phyloP scores from a whole-genome alignment of 2,888 invertebrate genomes.

The Cancer borealis region DNA sequence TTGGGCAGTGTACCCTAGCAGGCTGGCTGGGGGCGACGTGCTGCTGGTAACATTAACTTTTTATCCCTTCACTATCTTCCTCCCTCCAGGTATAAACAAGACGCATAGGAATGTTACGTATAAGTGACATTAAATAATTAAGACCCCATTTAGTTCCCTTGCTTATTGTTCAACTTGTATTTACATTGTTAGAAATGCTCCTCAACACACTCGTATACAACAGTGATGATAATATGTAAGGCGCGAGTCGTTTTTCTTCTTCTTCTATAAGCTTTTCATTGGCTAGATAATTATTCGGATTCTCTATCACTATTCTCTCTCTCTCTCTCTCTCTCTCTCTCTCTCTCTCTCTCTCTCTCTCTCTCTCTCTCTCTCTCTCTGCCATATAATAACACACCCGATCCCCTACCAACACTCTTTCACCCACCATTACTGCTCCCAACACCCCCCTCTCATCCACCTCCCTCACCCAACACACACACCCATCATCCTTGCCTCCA shows the following conservation, averaged over 20 bases:
- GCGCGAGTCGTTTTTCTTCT: too few species aligned
- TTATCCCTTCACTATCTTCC: not conserved
- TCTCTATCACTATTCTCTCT: too few species aligned
- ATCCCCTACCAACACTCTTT: not conserved
- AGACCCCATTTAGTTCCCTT: not conserved
- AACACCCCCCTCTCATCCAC: not conserved
- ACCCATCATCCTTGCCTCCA: not conserved
- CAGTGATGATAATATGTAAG: too few species aligned
- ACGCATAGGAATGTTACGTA: not conserved
- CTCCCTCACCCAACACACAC: not conserved
- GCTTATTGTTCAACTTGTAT: too few species aligned
- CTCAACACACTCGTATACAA: too few species aligned
- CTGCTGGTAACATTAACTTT: not conserved
- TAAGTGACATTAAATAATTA: not conserved
- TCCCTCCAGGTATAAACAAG: not conserved
- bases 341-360: not conserved
- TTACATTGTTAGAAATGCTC: too few species aligned
- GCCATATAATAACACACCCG: not conserved
- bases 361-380: constrained; percentile 2
- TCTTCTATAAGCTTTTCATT: too few species aligned
- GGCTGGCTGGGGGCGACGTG: not conserved
- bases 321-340: too few species aligned
- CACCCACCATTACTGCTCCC: not conserved
- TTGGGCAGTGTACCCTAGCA: not conserved
- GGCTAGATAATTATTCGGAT: too few species aligned